A percentile compares a stretch with the other conserved stretches of the same genome.
Conservation (phyloP, 2,113 vertebrate species). For the Butorides virescens region DNA sequence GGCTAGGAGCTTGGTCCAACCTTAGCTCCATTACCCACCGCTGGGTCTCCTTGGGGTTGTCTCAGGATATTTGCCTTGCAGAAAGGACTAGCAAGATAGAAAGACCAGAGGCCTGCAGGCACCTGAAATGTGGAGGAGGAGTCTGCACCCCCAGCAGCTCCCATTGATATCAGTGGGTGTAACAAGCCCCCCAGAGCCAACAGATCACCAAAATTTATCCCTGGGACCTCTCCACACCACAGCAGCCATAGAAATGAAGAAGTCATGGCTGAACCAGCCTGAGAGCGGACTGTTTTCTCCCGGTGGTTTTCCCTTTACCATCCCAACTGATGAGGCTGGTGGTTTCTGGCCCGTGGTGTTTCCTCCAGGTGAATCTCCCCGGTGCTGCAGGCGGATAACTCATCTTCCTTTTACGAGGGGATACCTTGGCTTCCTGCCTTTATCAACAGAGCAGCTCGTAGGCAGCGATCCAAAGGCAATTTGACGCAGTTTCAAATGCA, state of each 20-base stretch:
- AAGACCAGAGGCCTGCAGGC: not conserved
- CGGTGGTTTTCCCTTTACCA: accelerated
- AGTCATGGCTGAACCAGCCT: not conserved
- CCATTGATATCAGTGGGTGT: not conserved
- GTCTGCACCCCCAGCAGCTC: not conserved
- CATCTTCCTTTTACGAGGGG: not conserved
- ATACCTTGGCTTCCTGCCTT: conserved; percentile 37
- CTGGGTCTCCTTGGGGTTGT: not conserved
- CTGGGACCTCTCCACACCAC: not conserved
- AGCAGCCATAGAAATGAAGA: not conserved
- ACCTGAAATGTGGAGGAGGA: accelerated
- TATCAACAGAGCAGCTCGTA: not conserved
- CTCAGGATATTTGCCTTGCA: not conserved
- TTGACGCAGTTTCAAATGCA: not conserved
- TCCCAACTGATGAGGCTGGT: not conserved
- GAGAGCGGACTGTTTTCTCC: not conserved
- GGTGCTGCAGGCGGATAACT: not conserved
- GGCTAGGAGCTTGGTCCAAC: not conserved
- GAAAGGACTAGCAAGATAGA: not conserved
- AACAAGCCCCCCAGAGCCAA: not conserved
- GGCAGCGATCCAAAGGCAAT: conserved; percentile 40
- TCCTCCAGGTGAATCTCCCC: not conserved
- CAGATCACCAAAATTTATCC: not conserved
- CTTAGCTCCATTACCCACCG: not conserved
- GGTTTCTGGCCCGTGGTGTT: not conserved